Conservation (phyloP, 2,888 invertebrate genomes). For the Bembecia ichneumoniformis region DNA sequence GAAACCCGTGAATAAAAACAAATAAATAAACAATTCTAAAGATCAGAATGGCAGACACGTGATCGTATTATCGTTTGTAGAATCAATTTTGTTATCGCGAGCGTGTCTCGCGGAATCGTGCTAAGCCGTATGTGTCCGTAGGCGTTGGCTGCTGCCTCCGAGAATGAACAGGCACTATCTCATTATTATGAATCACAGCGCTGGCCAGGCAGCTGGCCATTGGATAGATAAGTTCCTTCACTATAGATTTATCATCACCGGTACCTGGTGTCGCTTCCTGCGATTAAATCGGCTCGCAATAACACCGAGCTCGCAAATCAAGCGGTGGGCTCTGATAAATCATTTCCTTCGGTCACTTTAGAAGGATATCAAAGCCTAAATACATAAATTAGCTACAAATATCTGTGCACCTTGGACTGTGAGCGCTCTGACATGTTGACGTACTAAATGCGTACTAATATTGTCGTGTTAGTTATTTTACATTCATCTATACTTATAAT, state of each 20-base stretch:
- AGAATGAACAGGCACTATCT: conserved; percentile 21
- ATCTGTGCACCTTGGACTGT: too few species aligned
- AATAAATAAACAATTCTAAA: too few species aligned
- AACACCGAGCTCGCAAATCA: conserved; percentile 47
- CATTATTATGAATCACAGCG: conserved; percentile 47
- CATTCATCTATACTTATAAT: too few species aligned
- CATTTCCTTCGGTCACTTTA: conserved; percentile 43
- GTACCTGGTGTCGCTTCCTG: conserved; percentile 50
- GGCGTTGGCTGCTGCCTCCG: not conserved
- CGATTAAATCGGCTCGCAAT: conserved; percentile 48
- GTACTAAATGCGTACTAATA: too few species aligned
- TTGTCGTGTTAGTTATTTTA: too few species aligned
- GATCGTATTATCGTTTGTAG: not conserved
- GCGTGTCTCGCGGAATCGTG: not conserved
- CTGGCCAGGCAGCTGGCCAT: conserved; percentile 28
- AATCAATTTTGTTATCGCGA: not conserved
- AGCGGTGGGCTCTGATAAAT: conserved; percentile 51
- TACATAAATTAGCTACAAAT: not conserved
- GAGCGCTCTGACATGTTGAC: too few species aligned
- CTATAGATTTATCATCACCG: conserved; percentile 34
- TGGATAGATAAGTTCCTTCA: conserved; percentile 64
- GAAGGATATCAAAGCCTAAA: conserved; percentile 13
- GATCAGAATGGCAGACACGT: not conserved
- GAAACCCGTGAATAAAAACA: too few species aligned
- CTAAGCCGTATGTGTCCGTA: not conserved